These are phyloP conservation scores for Esox masquinongy DNA, from an alignment of 2,797 vertebrate genomes.

Conservation along the genomic window DNA sequence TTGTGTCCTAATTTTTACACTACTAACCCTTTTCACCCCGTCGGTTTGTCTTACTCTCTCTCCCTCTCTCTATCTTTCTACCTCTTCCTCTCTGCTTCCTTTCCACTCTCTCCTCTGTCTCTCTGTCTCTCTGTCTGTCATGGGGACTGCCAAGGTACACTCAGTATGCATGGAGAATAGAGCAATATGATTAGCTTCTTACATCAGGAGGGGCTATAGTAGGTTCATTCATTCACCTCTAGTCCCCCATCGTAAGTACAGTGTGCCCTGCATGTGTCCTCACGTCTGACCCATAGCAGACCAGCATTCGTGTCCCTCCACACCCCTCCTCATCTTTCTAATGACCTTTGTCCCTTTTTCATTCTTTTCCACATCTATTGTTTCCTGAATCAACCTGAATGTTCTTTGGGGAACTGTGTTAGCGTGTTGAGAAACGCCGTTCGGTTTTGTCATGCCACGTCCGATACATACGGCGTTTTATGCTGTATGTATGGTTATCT, in stretches of 20 bases:
- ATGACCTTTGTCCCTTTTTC: conserved; percentile 1
- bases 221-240: not conserved
- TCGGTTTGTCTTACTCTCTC: not conserved
- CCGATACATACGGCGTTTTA: conserved; percentile 36
- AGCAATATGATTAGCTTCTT: not conserved
- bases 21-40: not conserved
- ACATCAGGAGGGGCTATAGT: not conserved
- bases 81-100: not conserved
- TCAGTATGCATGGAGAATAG: not conserved
- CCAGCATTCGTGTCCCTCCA: not conserved
- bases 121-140: not conserved
- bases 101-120: not conserved
- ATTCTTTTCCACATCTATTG: not conserved
- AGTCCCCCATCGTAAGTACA: not conserved
- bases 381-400: conserved; percentile 4
- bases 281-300: not conserved
- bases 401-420: conserved; percentile 2
- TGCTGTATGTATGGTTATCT: conserved; percentile 32
- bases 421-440: not conserved
- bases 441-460: not conserved
- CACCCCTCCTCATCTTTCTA: not conserved
- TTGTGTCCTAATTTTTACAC: not conserved
- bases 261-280: conserved; percentile 5
- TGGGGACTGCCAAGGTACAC: not conserved
- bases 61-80: not conserved